Evolutionary conservation across 2,888 invertebrate species (phyloP).

Genomic region (Dynastes hyllus): DNA sequence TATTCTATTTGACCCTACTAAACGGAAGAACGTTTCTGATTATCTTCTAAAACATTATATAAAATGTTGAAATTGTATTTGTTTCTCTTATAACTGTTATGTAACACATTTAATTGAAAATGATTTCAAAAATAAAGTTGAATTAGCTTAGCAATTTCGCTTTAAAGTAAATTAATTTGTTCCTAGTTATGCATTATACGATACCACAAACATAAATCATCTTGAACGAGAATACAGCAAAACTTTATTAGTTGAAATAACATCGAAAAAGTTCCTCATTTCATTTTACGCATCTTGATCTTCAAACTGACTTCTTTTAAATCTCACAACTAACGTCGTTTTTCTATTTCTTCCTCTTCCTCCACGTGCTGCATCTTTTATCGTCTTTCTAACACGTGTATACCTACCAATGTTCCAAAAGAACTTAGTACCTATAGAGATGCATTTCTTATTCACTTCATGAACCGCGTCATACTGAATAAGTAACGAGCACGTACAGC

Average conservation of each 20-base stretch:
- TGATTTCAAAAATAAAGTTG: no score
- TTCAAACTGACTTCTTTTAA: constrained; percentile 7
- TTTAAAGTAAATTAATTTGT: no score
- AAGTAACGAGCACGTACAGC: constrained; percentile 38
- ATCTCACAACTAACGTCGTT: neutral
- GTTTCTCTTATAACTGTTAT: no score
- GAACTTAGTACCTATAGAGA: neutral
- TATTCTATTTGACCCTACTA: no score
- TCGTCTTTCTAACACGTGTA: constrained; percentile 31
- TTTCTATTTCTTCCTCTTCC: neutral
- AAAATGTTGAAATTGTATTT: no score
- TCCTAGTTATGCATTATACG: neutral
- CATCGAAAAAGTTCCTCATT: neutral
- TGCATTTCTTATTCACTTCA: constrained; percentile 41
- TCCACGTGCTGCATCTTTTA: constrained; percentile 28
- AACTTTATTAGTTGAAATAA: constrained; percentile 17
- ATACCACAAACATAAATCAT: neutral
- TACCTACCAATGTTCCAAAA: constrained; percentile 17
- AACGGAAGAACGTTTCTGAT: no score
- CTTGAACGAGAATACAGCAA: no score
- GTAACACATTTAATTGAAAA: no score
- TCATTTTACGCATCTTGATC: constrained; percentile 18
- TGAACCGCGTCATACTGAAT: constrained; percentile 38
- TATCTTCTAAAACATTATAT: no score
- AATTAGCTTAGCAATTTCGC: no score